Conservation (phyloP, 2,888 invertebrate species). For the Hecatera dysodea region DNA sequence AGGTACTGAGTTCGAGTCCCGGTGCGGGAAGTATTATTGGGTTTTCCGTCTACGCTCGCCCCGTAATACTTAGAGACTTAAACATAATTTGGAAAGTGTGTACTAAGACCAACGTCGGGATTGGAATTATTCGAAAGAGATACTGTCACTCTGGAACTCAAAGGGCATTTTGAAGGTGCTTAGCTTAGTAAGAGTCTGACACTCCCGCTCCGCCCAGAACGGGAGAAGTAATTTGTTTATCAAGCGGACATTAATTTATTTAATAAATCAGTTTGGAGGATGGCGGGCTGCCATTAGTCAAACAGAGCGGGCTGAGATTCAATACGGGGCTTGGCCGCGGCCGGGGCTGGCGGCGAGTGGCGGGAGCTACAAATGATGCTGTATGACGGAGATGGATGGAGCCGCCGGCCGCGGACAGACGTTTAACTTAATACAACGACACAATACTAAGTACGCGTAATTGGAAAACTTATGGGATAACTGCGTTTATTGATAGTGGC, state of each 20-base stretch:
- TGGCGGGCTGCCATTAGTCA: conserved; percentile 84
- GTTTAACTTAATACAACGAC: conserved; percentile 74
- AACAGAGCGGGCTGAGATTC: conserved; percentile 74
- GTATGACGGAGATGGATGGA: conserved; percentile 86
- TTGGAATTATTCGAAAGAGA: too few species aligned
- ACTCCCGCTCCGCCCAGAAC: too few species aligned
- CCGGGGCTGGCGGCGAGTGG: conserved; percentile 67
- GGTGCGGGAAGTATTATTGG: too few species aligned
- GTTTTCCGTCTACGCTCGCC: too few species aligned
- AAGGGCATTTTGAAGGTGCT: too few species aligned
- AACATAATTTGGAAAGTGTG: too few species aligned
- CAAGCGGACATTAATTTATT: conserved; percentile 85
- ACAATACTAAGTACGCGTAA: conserved; percentile 63
- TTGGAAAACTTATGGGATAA: conserved; percentile 58
- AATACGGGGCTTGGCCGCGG: conserved; percentile 78
- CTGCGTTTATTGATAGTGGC: conserved; percentile 41
- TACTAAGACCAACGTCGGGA: too few species aligned
- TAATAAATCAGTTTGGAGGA: conserved; percentile 85
- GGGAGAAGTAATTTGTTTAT: too few species aligned
- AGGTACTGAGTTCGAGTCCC: too few species aligned
- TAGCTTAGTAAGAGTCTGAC: too few species aligned
- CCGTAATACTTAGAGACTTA: too few species aligned
- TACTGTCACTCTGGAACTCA: too few species aligned
- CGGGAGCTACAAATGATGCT: conserved; percentile 79
- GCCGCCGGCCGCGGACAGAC: conserved; percentile 67